Conservation (phyloP, 92 coral and sea anemone genomes). For the Galaxea fascicularis region DNA sequence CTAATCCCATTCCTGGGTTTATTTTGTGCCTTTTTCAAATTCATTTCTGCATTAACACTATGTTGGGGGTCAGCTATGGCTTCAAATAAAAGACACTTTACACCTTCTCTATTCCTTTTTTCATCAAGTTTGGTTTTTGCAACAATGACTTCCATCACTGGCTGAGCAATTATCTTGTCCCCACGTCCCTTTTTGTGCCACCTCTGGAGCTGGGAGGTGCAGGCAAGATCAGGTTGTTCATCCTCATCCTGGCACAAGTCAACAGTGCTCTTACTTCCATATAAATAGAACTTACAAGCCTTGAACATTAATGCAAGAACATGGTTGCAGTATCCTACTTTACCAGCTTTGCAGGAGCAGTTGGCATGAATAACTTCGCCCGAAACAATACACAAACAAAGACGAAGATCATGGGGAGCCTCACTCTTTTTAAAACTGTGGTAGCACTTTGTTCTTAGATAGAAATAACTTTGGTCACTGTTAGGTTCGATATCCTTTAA, state of each 20-base stretch:
- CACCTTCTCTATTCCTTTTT: conserved; percentile 34
- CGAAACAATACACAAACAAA: conserved; percentile 57
- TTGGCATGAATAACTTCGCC: conserved; percentile 49
- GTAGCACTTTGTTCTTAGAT: conserved; percentile 31
- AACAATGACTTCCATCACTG: conserved; percentile 39
- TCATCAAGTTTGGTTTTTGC: conserved; percentile 33
- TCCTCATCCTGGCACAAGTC: conserved; percentile 60
- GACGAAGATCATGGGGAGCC: conserved; percentile 25
- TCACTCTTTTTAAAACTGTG: conserved; percentile 58
- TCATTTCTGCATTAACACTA: conserved; percentile 24
- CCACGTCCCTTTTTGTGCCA: conserved; percentile 70
- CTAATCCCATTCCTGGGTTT: conserved; percentile 20
- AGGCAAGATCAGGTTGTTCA: conserved; percentile 47
- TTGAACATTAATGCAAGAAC: conserved; percentile 67
- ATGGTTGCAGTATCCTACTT: conserved; percentile 68
- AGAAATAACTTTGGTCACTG: conserved; percentile 50
- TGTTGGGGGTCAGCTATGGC: conserved; percentile 46
- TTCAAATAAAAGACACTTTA: conserved; percentile 45
- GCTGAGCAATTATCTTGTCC: conserved; percentile 56
- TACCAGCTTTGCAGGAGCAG: conserved; percentile 71
- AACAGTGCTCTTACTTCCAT: conserved; percentile 26
- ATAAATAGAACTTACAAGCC: conserved; percentile 54
- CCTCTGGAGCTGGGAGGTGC: conserved; percentile 62
- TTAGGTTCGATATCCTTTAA: conserved; percentile 37
- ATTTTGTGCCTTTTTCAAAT: conserved; percentile 8